Percentiles rank a stretch among this genome's conserved stretches.
phyloP scores from a whole-genome alignment of 2,888 invertebrate genomes.

The Phlogophora meticulosa region DNA sequence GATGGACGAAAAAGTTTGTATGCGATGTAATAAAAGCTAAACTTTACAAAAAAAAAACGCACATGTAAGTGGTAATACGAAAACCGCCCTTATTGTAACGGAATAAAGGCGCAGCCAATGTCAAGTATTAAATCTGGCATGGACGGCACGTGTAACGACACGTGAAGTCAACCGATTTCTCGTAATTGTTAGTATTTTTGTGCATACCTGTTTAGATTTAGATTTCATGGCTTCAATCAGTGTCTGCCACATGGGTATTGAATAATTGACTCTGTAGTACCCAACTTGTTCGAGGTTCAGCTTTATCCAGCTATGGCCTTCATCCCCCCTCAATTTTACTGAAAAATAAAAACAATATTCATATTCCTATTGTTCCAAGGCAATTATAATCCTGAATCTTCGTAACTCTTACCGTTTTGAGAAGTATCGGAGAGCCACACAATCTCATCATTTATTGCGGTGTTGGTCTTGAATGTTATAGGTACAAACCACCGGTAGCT shows the following conservation, averaged over 20 bases:
- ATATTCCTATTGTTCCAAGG: not conserved
- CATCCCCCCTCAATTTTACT: constrained; percentile 89
- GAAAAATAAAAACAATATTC: constrained; percentile 62
- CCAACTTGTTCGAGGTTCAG: constrained; percentile 96
- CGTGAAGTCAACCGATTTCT: not conserved
- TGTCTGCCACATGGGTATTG: constrained; percentile 92
- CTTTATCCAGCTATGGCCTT: constrained; percentile 93
- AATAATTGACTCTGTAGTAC: constrained; percentile 97
- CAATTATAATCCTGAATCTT: not conserved
- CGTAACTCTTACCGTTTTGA: constrained; percentile 77
- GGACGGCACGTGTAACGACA: rapidly evolving
- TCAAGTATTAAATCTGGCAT: not conserved
- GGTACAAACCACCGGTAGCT: constrained; percentile 97
- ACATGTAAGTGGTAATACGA: no score
- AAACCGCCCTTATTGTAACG: not conserved
- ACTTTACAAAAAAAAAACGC: no score
- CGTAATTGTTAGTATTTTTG: not conserved
- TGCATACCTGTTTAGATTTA: constrained; percentile 74
- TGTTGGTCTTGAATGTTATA: constrained; percentile 93
- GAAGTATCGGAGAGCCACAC: constrained; percentile 83
- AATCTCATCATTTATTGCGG: constrained; percentile 77
- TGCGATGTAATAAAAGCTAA: no score
- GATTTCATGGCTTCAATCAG: constrained; percentile 77
- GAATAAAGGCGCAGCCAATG: not conserved
- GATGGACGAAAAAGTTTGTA: no score